phyloP scores from a whole-genome alignment of 2,797 vertebrate genomes.

The Enteromius viviparus region DNA sequence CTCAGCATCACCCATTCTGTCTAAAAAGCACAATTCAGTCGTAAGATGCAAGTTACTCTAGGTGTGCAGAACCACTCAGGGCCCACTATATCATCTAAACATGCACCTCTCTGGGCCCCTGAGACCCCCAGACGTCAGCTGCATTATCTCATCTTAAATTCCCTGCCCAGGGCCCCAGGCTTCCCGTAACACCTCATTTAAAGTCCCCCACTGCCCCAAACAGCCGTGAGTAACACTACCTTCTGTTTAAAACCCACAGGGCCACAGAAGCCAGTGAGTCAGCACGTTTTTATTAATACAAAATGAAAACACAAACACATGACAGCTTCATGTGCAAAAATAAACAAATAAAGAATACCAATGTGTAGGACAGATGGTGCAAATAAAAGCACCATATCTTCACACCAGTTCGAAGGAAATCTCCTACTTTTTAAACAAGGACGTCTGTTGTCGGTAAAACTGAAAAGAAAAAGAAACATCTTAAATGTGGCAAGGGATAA shows the following conservation, averaged over 20 bases:
- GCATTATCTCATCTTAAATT: constrained; percentile 51
- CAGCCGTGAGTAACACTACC: constrained; percentile 48
- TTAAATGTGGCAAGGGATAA: constrained; percentile 51
- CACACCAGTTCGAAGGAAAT: constrained; percentile 29
- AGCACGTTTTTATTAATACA: constrained; percentile 40
- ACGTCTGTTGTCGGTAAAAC: not conserved
- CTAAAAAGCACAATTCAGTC: not conserved
- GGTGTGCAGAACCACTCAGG: not conserved
- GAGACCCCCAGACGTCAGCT: constrained; percentile 23
- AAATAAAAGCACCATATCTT: constrained; percentile 25
- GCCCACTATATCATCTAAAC: constrained; percentile 11
- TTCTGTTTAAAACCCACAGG: constrained; percentile 42
- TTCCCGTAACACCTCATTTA: constrained; percentile 51
- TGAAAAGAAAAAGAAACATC: constrained; percentile 33
- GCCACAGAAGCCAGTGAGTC: constrained; percentile 39
- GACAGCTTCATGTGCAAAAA: constrained; percentile 64
- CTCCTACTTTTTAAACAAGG: constrained; percentile 45
- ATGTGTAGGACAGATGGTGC: constrained; percentile 13
- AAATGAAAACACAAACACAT: constrained; percentile 57
- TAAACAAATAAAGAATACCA: not conserved
- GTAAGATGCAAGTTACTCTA: constrained; percentile 8
- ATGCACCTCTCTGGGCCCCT: constrained; percentile 5
- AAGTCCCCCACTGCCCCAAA: constrained; percentile 33
- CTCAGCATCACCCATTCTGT: constrained; percentile 11
- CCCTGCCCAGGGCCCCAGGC: constrained; percentile 38